Evolutionary conservation across 2,113 vertebrate genomes (phyloP).

Genomic region (Quiscalus mexicanus): DNA sequence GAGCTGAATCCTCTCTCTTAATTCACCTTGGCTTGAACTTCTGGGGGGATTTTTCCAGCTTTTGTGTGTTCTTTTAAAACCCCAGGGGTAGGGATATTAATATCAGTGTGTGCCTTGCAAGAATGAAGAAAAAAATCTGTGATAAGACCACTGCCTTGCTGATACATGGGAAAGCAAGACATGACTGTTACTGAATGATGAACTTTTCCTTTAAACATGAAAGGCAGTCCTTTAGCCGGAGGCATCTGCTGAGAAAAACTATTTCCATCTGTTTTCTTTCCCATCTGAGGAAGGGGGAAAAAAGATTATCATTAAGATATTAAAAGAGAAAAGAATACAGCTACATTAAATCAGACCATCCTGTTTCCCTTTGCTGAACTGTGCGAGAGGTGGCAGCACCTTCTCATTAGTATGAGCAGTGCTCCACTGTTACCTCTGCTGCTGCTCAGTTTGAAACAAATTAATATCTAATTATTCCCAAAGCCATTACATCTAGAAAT

Average conservation of each 20-base stretch:
- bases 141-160: background rate
- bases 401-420: background rate
- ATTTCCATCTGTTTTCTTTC: background rate
- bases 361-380: background rate
- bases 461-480: slow-evolving; percentile 29
- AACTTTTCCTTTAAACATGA: background rate
- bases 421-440: background rate
- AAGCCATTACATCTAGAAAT: slow-evolving; percentile 3
- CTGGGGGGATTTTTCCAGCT: background rate
- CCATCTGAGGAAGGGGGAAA: background rate
- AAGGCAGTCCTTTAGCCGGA: background rate
- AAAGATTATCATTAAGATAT: background rate
- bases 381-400: slow-evolving; percentile 55
- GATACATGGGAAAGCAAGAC: background rate
- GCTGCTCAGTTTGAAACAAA: slow-evolving; percentile 44
- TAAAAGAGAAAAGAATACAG: background rate
- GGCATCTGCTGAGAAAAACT: background rate
- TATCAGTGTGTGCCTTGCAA: background rate
- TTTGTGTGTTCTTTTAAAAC: background rate
- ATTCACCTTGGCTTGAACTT: background rate
- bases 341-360: background rate
- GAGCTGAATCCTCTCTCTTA: background rate
- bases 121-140: background rate
- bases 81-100: background rate
- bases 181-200: background rate